Evolutionary conservation across 1,140 invertebrate genomes (phyloP).

Genomic region (Heliconius eleuchia): DNA sequence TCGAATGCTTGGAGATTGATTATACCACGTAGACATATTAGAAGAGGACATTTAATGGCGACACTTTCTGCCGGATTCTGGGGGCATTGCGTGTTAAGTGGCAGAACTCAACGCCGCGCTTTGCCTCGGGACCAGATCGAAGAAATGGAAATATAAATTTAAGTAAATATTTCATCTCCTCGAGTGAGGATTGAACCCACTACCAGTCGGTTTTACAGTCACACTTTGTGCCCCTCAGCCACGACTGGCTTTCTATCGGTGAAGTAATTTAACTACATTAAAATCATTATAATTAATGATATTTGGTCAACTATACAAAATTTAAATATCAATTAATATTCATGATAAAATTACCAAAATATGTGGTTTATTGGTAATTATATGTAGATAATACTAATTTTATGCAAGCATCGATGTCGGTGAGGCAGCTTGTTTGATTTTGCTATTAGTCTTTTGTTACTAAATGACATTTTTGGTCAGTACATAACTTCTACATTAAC

Average conservation of each 20-base stretch:
- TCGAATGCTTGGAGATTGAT: not conserved
- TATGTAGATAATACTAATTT: not conserved
- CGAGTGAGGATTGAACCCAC: no score
- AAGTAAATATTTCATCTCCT: no score
- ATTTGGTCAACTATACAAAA: not conserved
- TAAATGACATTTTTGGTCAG: not conserved
- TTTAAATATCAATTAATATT: constrained; percentile 3
- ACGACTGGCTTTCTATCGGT: not conserved
- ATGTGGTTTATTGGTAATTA: not conserved
- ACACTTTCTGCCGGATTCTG: no score
- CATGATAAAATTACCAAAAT: not conserved
- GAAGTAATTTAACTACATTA: not conserved
- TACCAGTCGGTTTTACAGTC: no score
- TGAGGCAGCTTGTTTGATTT: not conserved
- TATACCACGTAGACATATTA: not conserved
- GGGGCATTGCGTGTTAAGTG: no score
- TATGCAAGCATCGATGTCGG: constrained; percentile 8
- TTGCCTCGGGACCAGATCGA: no score
- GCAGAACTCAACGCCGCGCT: no score
- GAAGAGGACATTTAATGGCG: not conserved
- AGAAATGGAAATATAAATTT: no score
- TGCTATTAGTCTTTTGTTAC: not conserved
- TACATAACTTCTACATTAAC: not conserved
- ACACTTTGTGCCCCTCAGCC: no score
- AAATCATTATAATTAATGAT: not conserved